Evolutionary conservation across 2,113 vertebrate genomes (phyloP).

Genomic region (Sprattus sprattus): DNA sequence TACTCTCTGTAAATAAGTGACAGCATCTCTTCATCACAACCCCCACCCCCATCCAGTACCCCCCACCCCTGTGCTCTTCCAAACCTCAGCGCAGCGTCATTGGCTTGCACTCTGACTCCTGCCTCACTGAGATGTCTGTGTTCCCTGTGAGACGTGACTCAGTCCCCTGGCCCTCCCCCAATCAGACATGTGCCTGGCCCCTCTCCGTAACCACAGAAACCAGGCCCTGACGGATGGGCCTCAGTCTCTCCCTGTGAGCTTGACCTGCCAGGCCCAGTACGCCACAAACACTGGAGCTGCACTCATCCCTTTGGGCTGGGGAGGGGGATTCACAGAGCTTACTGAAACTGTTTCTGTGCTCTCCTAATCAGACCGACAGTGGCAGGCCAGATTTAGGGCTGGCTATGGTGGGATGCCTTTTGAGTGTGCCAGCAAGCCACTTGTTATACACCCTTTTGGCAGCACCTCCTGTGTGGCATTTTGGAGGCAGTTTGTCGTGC

Average conservation of each 20-base stretch:
- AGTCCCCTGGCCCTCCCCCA: not conserved
- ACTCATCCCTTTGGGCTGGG: not conserved
- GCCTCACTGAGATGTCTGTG: not conserved
- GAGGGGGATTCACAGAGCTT: not conserved
- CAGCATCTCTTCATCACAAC: not conserved
- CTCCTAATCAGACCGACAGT: not conserved
- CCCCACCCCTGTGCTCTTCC: not conserved
- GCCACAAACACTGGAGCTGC: slow-evolving; percentile 49
- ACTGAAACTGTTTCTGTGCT: not conserved
- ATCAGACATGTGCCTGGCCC: slow-evolving; percentile 36
- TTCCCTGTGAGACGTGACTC: slow-evolving; percentile 11
- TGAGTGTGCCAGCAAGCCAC: not conserved
- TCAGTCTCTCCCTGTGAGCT: slow-evolving; percentile 35
- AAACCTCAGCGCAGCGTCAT: not conserved
- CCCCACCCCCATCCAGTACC: not conserved
- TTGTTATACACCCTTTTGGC: slow-evolving; percentile 7
- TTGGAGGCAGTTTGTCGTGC: not conserved
- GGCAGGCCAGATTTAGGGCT: not conserved
- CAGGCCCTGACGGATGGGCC: slow-evolving; percentile 44
- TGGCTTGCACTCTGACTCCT: slow-evolving; percentile 5
- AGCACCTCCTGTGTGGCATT: slow-evolving; percentile 13
- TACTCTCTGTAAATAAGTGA: not conserved
- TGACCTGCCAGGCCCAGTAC: slow-evolving; percentile 51
- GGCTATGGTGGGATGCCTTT: not conserved
- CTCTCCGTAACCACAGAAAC: slow-evolving; percentile 28